phyloP scores from a whole-genome alignment of 2,888 invertebrate species.

The Drosophila testacea region DNA sequence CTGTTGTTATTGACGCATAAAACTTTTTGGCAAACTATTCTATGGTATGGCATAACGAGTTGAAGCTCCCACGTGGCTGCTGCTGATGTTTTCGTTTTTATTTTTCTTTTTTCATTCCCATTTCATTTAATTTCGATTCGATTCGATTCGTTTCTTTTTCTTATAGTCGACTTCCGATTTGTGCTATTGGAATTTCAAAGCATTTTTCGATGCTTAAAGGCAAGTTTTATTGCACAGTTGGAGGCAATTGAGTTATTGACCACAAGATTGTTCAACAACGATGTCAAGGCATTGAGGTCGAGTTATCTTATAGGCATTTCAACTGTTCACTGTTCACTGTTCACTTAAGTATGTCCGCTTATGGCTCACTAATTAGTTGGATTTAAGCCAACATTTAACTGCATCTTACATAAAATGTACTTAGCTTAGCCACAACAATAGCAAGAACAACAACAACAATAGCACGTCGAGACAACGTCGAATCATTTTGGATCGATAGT shows the following conservation, averaged over 20 bases:
- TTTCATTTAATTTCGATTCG: background rate
- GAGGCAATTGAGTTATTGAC: conserved; percentile 34
- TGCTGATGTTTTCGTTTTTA: background rate
- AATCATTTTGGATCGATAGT: conserved; percentile 45
- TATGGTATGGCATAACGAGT: conserved; percentile 42
- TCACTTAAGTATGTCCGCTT: conserved; percentile 17
- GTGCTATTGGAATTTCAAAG: conserved; percentile 9
- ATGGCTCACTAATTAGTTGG: conserved; percentile 55
- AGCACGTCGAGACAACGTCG: conserved; percentile 20
- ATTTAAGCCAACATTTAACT: conserved; percentile 42
- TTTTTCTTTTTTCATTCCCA: background rate
- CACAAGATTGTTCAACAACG: conserved; percentile 13
- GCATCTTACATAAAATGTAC: conserved; percentile 21
- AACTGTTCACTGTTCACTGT: background rate
- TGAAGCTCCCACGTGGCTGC: conserved; percentile 40
- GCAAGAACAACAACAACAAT: background rate
- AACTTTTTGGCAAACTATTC: conserved; percentile 56
- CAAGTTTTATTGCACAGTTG: conserved; percentile 41
- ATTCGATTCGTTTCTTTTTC: background rate
- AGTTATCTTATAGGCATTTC: conserved; percentile 1
- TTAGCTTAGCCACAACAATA: background rate
- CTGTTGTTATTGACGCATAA: conserved; percentile 54
- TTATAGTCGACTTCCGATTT: conserved; percentile 19
- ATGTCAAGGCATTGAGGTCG: conserved; percentile 46
- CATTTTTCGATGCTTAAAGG: conserved; percentile 13